A percentile compares a stretch with the other conserved stretches of the same genome.
Evolutionary conservation across 2,113 vertebrate genomes (phyloP).

Genomic region (Tragelaphus buxtoni): DNA sequence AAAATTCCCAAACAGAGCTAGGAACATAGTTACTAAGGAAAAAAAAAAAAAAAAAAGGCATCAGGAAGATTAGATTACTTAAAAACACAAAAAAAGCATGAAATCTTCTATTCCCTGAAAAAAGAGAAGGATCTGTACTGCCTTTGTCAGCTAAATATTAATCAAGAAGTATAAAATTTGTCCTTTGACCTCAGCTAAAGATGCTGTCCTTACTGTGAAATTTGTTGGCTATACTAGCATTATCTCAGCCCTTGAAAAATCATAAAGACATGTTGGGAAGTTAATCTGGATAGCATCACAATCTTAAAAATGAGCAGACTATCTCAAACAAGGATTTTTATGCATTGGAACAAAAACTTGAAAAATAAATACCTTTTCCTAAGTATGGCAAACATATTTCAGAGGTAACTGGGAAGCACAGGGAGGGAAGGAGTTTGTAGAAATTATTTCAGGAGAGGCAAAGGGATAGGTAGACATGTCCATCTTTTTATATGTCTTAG

Average conservation of each 20-base stretch:
- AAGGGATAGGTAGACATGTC: not conserved
- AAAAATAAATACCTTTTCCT: not conserved
- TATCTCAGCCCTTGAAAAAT: not conserved
- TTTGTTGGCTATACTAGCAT: not conserved
- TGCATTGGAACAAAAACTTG: not conserved
- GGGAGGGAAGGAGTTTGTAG: not conserved
- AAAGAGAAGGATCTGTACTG: not conserved
- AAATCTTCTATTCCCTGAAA: not conserved
- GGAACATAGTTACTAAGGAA: not conserved
- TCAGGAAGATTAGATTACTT: not conserved
- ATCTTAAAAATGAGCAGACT: not conserved
- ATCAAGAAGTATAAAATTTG: not conserved
- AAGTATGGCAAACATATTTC: not conserved
- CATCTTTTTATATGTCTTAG: not conserved
- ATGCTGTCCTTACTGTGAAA: not conserved
- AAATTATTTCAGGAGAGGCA: not conserved
- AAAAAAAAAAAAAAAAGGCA: not conserved
- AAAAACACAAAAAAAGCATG: not conserved
- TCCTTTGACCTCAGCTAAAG: not conserved
- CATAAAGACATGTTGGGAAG: not conserved
- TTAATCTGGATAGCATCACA: not conserved
- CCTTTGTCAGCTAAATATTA: not conserved
- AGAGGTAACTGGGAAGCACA: not conserved
- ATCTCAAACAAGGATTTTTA: not conserved
- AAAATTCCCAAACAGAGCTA: not conserved